Percentiles rank a stretch among this genome's conserved stretches.
These are phyloP conservation scores for Encarsia formosa DNA, from an alignment of 2,888 invertebrate species.

Conservation along the genomic window DNA sequence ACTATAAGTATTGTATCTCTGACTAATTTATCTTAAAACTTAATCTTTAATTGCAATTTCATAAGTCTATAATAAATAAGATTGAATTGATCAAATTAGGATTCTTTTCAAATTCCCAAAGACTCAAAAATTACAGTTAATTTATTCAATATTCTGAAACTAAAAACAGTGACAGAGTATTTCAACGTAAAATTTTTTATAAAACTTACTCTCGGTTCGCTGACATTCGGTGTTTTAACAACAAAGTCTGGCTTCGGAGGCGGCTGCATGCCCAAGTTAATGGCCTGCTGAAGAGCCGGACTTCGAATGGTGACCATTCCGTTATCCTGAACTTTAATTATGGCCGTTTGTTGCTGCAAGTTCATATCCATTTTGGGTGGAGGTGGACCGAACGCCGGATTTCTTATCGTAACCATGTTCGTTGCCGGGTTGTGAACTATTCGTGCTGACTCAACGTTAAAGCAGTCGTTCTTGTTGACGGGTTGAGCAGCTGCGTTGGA, in stretches of 20 bases:
- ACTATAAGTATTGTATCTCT: too few species aligned
- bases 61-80: too few species aligned
- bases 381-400: constrained; percentile 69
- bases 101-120: too few species aligned
- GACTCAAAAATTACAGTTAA: too few species aligned
- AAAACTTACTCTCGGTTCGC: too few species aligned
- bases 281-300: constrained; percentile 59
- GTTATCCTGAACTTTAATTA: constrained; percentile 64
- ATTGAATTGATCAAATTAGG: too few species aligned
- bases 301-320: constrained; percentile 84
- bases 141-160: too few species aligned
- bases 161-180: too few species aligned
- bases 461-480: constrained; percentile 19
- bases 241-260: constrained; percentile 48
- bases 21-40: too few species aligned
- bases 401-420: constrained; percentile 73
- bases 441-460: constrained; percentile 46
- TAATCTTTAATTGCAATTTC: too few species aligned
- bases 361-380: constrained; percentile 51
- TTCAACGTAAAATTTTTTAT: too few species aligned
- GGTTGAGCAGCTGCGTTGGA: constrained; percentile 10
- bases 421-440: constrained; percentile 52
- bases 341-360: constrained; percentile 58
- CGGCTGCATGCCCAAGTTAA: constrained; percentile 47
- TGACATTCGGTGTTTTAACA: constrained; percentile 39